phyloP scores from a whole-genome alignment of 2,888 invertebrate genomes.

The Phaedon cochleariae region DNA sequence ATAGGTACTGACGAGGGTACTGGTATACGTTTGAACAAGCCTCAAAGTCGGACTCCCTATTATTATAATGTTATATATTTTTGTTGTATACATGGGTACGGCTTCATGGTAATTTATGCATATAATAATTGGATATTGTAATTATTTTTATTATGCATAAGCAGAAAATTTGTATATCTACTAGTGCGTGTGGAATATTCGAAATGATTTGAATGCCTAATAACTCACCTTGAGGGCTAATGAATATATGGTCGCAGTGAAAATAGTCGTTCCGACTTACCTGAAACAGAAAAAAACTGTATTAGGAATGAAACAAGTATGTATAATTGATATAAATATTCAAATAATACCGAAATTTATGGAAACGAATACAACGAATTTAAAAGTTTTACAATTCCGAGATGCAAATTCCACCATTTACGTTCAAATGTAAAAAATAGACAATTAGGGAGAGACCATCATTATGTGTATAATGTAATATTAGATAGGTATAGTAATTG shows the following conservation, averaged over 20 bases:
- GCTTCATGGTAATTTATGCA: neutral
- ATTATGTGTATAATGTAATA: too few relatives aligned
- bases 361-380: slow-evolving; percentile 32
- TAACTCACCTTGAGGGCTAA: slow-evolving; percentile 13
- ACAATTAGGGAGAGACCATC: too few relatives aligned
- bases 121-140: slow-evolving; percentile 2
- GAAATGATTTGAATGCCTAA: slow-evolving; percentile 16
- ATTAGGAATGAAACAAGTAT: slow-evolving; percentile 2
- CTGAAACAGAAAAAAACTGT: slow-evolving; percentile 13
- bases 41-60: too few relatives aligned
- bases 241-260: neutral
- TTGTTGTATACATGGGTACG: neutral
- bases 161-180: slow-evolving; percentile 2
- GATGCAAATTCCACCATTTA: slow-evolving; percentile 36
- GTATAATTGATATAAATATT: slow-evolving; percentile 14
- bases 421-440: too few relatives aligned
- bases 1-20: too few relatives aligned
- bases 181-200: neutral
- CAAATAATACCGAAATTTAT: slow-evolving; percentile 32
- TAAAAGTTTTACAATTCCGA: slow-evolving; percentile 4
- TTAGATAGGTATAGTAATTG: too few relatives aligned
- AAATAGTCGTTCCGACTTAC: slow-evolving; percentile 15
- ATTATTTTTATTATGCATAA: neutral
- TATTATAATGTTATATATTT: too few relatives aligned
- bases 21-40: too few relatives aligned